A percentile compares a stretch with the other conserved stretches of the same genome.
Evolutionary conservation across 1,140 invertebrate species (phyloP).

Genomic region (Galleria mellonella): DNA sequence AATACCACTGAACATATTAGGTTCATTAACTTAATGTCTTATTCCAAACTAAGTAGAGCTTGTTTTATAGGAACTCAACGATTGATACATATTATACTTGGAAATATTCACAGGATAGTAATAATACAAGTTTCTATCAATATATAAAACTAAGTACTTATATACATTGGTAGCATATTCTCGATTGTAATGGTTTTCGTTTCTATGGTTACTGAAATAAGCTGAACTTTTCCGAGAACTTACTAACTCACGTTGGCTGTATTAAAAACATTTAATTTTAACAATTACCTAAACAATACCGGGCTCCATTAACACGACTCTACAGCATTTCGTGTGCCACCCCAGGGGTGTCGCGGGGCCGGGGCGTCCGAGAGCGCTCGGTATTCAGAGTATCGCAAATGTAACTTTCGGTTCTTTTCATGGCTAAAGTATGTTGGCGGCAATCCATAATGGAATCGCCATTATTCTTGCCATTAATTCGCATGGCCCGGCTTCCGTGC

Average conservation of each 20-base stretch:
- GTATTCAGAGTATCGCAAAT: constrained; percentile 74
- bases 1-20: background rate
- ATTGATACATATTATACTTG: no score
- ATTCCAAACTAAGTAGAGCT: no score
- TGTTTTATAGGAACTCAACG: no score
- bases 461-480: constrained; percentile 75
- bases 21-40: no score
- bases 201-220: background rate
- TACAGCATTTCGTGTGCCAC: constrained; percentile 29
- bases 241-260: background rate
- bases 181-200: background rate
- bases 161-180: no score
- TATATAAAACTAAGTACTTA: no score
- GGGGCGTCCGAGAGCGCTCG: constrained; percentile 52
- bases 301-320: constrained; percentile 27
- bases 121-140: no score
- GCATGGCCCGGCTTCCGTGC: constrained; percentile 68
- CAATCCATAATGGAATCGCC: constrained; percentile 74
- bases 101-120: no score
- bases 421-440: constrained; percentile 74
- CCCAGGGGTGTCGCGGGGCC: constrained; percentile 21
- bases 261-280: constrained; percentile 11
- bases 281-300: constrained; percentile 15
- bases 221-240: background rate
- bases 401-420: constrained; percentile 75